Base-by-base conservation (phyloP, 2,888 invertebrate genomes). In the Nipponacmea schrenckii region DNA sequence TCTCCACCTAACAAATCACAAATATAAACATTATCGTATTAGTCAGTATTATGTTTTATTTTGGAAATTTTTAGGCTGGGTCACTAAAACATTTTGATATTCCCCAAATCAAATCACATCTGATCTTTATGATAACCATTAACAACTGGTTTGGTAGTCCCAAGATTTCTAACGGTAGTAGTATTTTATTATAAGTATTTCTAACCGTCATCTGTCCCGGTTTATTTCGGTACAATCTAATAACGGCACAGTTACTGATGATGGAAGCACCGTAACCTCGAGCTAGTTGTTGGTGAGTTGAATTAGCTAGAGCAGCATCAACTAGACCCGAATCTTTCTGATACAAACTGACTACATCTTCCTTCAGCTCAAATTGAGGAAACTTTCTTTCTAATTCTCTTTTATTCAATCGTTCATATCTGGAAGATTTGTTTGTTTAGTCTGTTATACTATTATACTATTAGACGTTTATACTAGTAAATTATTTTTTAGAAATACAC, bases 271-370 rank as follows among this genome's bases (percentile, higher is more conserved):
- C 86, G 24, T 80, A 68, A 1, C 79, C 82, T 27, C 77, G 67
- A 8, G 86, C 86, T 17, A 86, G 78, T 71, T 86, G 86, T 15
- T 83, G 73, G 69, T 86, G 86, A 0, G 81, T 80, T 44, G 85
- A 78, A 65, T 86, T 86, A 7, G 72, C 84, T 70, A 81, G 64
- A 7, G 85, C 85, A 1, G 86, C 86, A 64, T 86, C 84, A 4
- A 85, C 86, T 2, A 86, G 73, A 0, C 86, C 86, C 7, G 83
- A 83, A 68, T 84, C 84, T 62, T 79, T 75, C 72, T 86, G 83
- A 67, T 80, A 85, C 24, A 86, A 72, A 5, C 80, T 83, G 17
- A 78, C 73, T 65, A 74, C 77, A 2, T 62, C 74, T 20, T 79
- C 80, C 67, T 77, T 76, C 4, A 78, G 77, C 7, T 70, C 71